A percentile compares a stretch with the other conserved stretches of the same genome.
Evolutionary conservation across 2,113 vertebrate genomes (phyloP).

Genomic region (Athene noctua): DNA sequence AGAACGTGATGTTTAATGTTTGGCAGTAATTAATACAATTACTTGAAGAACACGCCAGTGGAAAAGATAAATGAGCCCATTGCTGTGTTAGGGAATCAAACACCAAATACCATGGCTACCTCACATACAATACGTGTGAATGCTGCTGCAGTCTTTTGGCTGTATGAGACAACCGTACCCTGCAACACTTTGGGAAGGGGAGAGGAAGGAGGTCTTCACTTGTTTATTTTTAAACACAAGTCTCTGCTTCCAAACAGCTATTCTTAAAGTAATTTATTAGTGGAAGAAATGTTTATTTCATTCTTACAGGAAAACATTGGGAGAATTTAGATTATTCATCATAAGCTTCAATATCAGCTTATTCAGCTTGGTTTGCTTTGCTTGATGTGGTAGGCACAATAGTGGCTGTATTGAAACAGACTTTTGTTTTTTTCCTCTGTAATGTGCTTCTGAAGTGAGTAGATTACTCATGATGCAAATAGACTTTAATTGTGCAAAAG

Average conservation of each 20-base stretch:
- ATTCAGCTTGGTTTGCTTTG: background rate
- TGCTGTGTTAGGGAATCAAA: background rate
- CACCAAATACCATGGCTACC: background rate
- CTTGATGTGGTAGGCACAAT: background rate
- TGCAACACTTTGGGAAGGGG: background rate
- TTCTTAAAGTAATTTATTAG: background rate
- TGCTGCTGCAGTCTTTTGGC: background rate
- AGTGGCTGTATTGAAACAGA: background rate
- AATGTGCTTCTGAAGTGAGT: background rate
- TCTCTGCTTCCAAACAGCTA: background rate
- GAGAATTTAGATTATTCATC: background rate
- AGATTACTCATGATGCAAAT: background rate
- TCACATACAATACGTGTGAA: accelerated
- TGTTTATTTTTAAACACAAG: background rate
- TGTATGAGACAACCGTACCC: background rate
- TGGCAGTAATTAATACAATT: background rate
- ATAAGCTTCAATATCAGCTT: background rate
- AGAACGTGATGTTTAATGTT: background rate
- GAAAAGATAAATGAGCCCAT: background rate
- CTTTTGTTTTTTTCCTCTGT: background rate
- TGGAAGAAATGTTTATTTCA: background rate
- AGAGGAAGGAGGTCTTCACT: background rate
- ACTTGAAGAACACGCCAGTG: background rate
- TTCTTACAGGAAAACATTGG: background rate
- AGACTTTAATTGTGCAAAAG: background rate